Percentiles rank a stretch among this genome's conserved stretches.
Conservation (phyloP, 2,888 invertebrate genomes). For the Coenonympha glycerion region DNA sequence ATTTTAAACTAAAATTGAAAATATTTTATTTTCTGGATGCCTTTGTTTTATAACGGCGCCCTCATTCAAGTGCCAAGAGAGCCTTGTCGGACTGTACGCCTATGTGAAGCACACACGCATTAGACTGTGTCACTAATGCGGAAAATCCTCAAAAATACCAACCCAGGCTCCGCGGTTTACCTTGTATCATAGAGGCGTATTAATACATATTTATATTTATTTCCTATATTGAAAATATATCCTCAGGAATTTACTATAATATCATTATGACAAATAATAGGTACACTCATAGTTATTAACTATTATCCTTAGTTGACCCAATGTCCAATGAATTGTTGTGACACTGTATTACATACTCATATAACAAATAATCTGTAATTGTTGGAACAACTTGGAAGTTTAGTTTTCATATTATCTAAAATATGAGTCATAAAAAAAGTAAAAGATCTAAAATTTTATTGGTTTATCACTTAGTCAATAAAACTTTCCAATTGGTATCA, state of each 20-base stretch:
- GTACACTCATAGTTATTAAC: not conserved
- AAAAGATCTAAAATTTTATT: no score
- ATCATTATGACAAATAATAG: not conserved
- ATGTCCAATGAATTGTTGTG: not conserved
- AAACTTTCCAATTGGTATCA: no score
- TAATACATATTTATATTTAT: not conserved
- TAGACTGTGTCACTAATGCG: not conserved
- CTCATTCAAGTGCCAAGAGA: no score
- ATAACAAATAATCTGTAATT: not conserved
- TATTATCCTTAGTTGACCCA: not conserved
- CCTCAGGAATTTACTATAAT: not conserved
- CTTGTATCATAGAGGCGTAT: not conserved
- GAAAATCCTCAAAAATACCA: constrained; percentile 2
- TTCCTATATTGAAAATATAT: not conserved
- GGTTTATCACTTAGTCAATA: no score
- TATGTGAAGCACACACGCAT: no score
- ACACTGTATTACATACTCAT: not conserved
- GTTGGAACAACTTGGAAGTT: not conserved
- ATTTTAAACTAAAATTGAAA: no score
- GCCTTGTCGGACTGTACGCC: no score
- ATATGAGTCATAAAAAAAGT: not conserved
- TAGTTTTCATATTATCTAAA: no score
- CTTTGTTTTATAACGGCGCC: no score
- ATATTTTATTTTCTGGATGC: no score
- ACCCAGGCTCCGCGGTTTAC: not conserved